Evolutionary conservation across 2,797 vertebrate species (phyloP).

Genomic region (Sphenopsis melanotis): DNA sequence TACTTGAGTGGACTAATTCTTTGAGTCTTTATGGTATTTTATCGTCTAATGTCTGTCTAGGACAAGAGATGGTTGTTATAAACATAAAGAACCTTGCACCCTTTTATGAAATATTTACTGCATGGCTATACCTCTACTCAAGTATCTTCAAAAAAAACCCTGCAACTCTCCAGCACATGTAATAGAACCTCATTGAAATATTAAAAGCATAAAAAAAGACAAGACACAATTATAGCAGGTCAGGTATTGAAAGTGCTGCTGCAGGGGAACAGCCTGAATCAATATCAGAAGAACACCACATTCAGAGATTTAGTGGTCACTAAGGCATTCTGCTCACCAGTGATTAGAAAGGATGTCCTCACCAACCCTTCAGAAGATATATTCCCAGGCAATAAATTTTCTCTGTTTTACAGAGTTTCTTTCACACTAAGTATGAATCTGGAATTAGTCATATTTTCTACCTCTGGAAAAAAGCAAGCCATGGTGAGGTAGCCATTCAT

Average conservation of each 20-base stretch:
- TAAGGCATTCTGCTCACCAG: neutral
- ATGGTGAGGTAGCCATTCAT: neutral
- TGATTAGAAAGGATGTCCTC: neutral
- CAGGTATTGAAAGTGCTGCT: neutral
- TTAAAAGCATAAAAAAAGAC: neutral
- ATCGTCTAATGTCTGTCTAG: neutral
- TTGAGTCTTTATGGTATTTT: neutral
- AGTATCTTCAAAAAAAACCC: neutral
- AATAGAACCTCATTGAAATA: neutral
- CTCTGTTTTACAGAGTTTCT: neutral
- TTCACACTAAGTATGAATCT: neutral
- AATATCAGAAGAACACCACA: neutral
- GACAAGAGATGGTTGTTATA: neutral
- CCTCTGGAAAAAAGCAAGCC: neutral
- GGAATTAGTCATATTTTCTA: neutral
- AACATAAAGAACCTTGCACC: neutral
- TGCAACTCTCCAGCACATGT: neutral
- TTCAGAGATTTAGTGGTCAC: neutral
- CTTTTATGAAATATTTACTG: neutral
- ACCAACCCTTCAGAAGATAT: neutral
- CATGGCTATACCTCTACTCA: too few species aligned
- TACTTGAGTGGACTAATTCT: neutral
- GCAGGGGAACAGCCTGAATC: neutral
- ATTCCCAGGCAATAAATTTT: neutral
- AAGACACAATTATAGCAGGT: neutral